Conservation (phyloP, 2,797 vertebrate species). For the Artibeus lituratus region DNA sequence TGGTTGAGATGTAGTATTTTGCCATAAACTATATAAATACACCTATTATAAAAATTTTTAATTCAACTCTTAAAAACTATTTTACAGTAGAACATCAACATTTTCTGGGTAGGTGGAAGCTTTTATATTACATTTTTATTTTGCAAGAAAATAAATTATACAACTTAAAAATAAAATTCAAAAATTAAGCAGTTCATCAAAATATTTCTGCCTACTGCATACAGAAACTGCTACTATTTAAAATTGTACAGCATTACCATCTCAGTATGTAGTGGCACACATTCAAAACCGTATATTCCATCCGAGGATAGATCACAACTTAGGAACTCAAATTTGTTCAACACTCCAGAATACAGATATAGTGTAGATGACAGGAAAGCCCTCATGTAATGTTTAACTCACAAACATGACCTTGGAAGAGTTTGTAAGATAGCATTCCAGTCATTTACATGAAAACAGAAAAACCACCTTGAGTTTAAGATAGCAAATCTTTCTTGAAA, state of each 20-base stretch:
- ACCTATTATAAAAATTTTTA: constrained; percentile 30
- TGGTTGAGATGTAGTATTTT: neutral
- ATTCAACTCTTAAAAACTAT: constrained; percentile 27
- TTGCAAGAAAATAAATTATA: constrained; percentile 96
- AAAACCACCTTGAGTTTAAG: constrained; percentile 80
- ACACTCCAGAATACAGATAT: constrained; percentile 84
- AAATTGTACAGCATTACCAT: constrained; percentile 84
- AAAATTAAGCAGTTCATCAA: constrained; percentile 90
- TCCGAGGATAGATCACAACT: constrained; percentile 82
- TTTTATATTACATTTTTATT: constrained; percentile 93
- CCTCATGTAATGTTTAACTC: constrained; percentile 80
- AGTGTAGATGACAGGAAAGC: constrained; percentile 83
- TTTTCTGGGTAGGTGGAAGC: constrained; percentile 70
- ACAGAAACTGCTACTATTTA: constrained; percentile 86
- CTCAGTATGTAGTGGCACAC: constrained; percentile 86
- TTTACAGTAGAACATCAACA: constrained; percentile 71
- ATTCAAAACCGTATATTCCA: constrained; percentile 86
- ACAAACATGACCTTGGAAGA: constrained; percentile 80
- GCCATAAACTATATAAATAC: constrained; percentile 31
- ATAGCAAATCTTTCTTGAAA: constrained; percentile 84
- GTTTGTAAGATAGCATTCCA: constrained; percentile 82
- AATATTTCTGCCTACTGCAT: constrained; percentile 86
- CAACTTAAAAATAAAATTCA: constrained; percentile 90
- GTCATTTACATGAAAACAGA: constrained; percentile 83
- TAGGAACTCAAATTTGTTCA: constrained; percentile 85